These are phyloP conservation scores for Choloepus didactylus DNA, from an alignment of 2,797 vertebrate genomes.

Conservation along the genomic window DNA sequence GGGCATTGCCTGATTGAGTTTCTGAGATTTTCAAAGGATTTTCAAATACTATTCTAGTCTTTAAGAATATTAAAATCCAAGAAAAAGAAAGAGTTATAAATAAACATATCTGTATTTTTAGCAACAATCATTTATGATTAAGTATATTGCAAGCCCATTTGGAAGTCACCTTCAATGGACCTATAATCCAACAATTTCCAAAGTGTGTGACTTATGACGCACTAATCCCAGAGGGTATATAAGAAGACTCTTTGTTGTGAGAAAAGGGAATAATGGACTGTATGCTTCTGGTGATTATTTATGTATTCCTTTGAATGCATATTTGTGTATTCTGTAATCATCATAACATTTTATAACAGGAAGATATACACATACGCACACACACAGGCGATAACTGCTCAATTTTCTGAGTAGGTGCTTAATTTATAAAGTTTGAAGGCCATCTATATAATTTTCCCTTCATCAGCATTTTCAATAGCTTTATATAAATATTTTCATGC, in stretches of 20 bases:
- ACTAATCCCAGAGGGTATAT: fast-evolving
- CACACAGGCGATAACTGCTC: too few species aligned
- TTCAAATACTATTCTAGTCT: neutral
- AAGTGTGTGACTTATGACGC: neutral
- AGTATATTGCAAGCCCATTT: neutral
- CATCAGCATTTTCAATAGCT: neutral
- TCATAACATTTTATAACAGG: neutral
- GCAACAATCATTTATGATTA: neutral
- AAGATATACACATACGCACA: neutral
- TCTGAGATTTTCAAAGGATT: conserved; percentile 23
- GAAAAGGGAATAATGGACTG: neutral
- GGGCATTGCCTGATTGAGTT: neutral
- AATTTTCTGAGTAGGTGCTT: neutral
- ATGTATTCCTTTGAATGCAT: neutral
- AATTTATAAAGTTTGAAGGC: neutral
- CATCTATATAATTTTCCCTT: neutral
- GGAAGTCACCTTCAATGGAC: neutral
- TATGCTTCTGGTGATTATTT: neutral
- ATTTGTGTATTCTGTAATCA: neutral
- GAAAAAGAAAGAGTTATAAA: conserved; percentile 40
- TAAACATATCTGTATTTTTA: conserved; percentile 43
- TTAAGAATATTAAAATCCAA: conserved; percentile 67
- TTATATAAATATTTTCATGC: neutral
- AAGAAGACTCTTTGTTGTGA: fast-evolving
- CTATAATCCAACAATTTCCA: neutral